Evolutionary conservation across 2,797 vertebrate species (phyloP).

Genomic region (Semaprochilodus insignis): DNA sequence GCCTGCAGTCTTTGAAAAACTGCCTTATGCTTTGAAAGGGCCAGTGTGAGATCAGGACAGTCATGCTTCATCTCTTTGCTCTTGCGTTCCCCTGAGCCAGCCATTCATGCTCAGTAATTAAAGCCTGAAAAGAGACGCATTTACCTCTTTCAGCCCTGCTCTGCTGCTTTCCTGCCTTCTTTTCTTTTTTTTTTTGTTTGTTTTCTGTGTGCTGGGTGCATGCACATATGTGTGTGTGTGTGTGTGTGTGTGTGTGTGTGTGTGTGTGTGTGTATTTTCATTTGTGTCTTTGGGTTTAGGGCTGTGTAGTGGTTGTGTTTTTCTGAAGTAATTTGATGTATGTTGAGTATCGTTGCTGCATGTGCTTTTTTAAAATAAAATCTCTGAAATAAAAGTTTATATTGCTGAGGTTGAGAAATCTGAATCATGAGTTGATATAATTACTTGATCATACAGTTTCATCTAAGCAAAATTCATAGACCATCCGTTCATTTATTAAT

Average conservation of each 20-base stretch:
- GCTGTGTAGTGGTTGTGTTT: not conserved
- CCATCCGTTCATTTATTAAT: too few relatives aligned
- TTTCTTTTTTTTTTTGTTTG: not conserved
- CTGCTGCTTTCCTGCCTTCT: not conserved
- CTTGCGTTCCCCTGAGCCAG: constrained; percentile 12
- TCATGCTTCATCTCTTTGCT: not conserved
- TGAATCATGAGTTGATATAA: not conserved
- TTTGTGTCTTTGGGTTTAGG: not conserved
- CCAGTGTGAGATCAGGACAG: constrained; percentile 22
- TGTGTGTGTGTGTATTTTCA: not conserved
- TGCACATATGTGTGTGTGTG: not conserved
- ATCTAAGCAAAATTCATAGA: not conserved
- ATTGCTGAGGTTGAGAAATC: not conserved
- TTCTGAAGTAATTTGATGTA: not conserved
- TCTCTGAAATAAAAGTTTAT: not conserved
- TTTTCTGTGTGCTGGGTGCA: not conserved
- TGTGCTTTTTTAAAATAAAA: not conserved
- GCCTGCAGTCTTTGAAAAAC: constrained; percentile 8
- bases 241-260: not conserved
- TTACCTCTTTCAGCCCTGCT: constrained; percentile 18
- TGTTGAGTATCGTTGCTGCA: not conserved
- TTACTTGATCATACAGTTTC: too few relatives aligned
- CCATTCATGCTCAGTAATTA: constrained; percentile 45
- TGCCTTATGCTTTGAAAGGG: constrained; percentile 16
- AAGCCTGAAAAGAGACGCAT: constrained; percentile 34